Evolutionary conservation across 2,797 vertebrate genomes (phyloP).

Genomic region (Dipus sagitta): DNA sequence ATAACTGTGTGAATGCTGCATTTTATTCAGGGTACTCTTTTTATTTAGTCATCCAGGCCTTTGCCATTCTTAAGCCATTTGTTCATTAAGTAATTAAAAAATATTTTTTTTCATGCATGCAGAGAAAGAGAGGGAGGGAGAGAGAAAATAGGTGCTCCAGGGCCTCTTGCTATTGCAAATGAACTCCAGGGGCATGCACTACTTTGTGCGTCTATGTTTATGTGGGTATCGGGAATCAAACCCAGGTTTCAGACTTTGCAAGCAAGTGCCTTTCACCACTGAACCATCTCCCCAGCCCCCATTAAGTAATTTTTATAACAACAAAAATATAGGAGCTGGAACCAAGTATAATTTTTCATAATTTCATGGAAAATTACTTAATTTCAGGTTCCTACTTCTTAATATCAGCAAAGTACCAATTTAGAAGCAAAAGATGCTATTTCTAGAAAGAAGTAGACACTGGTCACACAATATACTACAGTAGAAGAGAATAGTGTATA

Average conservation of each 20-base stretch:
- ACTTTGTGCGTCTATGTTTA: too few species aligned
- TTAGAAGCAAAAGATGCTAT: background rate
- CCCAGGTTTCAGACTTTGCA: too few species aligned
- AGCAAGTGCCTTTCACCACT: too few species aligned
- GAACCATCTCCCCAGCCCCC: too few species aligned
- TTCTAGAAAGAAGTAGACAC: background rate
- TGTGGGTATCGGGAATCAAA: too few species aligned
- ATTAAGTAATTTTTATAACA: slow-evolving; percentile 47
- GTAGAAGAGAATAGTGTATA: background rate
- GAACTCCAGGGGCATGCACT: too few species aligned
- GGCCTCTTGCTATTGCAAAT: too few species aligned
- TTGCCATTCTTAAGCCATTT: slow-evolving; percentile 26
- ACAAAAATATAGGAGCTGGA: slow-evolving; percentile 11
- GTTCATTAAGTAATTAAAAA: background rate
- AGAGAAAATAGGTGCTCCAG: too few species aligned
- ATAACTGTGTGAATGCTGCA: background rate
- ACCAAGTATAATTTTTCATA: background rate
- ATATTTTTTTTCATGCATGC: too few species aligned
- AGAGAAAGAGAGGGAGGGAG: too few species aligned
- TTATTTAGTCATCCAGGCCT: background rate
- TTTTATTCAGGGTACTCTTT: background rate
- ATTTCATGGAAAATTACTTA: background rate
- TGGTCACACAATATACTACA: background rate
- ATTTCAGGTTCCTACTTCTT: slow-evolving; percentile 40
- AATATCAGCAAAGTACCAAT: background rate